Evolutionary conservation across 1,140 invertebrate genomes (phyloP), one percentile per base, ranked within the genome.

Genomic region (Aphis gossypii): DNA sequence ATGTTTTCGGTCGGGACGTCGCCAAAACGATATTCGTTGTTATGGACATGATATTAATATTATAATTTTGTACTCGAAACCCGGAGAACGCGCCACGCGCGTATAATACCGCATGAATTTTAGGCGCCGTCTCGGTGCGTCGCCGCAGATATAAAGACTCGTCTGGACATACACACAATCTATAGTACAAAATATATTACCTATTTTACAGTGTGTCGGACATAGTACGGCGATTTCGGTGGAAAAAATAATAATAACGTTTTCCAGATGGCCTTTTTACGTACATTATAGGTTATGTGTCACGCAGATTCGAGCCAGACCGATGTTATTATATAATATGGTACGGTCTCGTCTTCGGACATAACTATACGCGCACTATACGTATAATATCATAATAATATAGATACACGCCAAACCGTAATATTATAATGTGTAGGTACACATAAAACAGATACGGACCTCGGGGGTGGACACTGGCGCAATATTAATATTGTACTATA

Each of bases 241-340:
- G 87, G 21, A 54, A 89, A 30, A 30, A 48, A 48, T 41, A 46
- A 25, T 51, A 88, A 25, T 51, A 88, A 89, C 46, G 35, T 35
- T 35, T 89, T 89, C 87, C 87, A 89, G 87, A 89, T 89, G 87
- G n/a, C 87, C 87, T 18, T 87, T 38, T 2, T 9, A 23, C 9
- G 14, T 21, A 83, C 0, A 38, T 25, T 21, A 38, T 84, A 38
- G 48, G 25, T 30, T 68, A 68, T 18, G 60, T n/a, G 60, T 68
- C 60, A n/a, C 60, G 14, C 11, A n/a, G 30, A 68, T 68, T n/a
- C 30, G 30, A 5, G 60, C 30, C 60, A 4, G 60, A n/a, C 60
- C 30, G 56, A 30, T 3, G 30, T 60, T 18, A 51, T 20, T 51
- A 46, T 51, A 46, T 46, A 46, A 2, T 20, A 20, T 3, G 18